phyloP scores from a whole-genome alignment of 2,888 invertebrate species.

The Flexamia atlantica region DNA sequence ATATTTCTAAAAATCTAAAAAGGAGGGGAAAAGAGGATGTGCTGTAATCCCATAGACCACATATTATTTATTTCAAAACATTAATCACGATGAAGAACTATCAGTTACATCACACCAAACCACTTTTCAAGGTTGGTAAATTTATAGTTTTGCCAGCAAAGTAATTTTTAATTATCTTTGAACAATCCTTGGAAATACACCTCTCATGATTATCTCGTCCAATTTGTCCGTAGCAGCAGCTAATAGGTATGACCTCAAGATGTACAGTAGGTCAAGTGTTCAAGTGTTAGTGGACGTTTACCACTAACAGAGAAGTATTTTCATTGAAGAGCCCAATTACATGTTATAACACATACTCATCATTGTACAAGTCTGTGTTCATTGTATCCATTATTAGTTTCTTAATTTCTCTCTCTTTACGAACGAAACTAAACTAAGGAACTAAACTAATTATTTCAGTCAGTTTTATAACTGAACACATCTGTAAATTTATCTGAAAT shows the following conservation, averaged over 20 bases:
- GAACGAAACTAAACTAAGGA: too few species aligned
- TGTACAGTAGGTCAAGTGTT: conserved; percentile 7
- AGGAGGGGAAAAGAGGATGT: too few species aligned
- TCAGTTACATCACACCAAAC: neutral
- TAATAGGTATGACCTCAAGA: conserved; percentile 20
- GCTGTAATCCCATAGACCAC: too few species aligned
- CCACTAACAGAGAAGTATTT: neutral
- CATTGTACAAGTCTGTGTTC: too few species aligned
- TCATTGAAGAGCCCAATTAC: conserved; percentile 39
- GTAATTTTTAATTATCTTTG: conserved; percentile 31
- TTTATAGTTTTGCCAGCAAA: too few species aligned
- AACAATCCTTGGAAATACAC: conserved; percentile 10
- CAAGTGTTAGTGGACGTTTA: neutral
- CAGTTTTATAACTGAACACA: too few species aligned
- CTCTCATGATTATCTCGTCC: neutral
- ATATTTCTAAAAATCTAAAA: too few species aligned
- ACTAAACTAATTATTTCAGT: too few species aligned
- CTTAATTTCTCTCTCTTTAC: too few species aligned
- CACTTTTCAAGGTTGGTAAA: neutral
- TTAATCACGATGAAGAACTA: neutral
- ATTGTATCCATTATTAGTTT: too few species aligned
- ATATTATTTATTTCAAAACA: too few species aligned
- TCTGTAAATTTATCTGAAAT: too few species aligned
- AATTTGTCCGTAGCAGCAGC: neutral
- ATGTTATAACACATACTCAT: neutral